Percentiles rank a stretch among this genome's conserved stretches.
Evolutionary conservation across 1,140 invertebrate genomes (phyloP).

Genomic region (Nomia melanderi): DNA sequence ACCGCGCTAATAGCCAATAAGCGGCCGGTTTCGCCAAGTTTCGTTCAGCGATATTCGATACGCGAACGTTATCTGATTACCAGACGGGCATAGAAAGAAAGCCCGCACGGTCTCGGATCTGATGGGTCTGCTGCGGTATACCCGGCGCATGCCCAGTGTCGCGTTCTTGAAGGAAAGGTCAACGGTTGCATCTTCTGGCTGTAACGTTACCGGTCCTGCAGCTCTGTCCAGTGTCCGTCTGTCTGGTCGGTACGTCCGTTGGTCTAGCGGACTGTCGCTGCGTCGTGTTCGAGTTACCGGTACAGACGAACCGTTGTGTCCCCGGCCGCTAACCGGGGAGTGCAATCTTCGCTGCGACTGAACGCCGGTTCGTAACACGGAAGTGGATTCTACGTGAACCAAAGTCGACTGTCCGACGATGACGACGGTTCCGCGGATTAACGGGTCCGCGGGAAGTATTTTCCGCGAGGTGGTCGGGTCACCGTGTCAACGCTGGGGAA

Average conservation of each 20-base stretch:
- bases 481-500: background rate
- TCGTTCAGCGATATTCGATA: slow-evolving; percentile 45
- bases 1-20: background rate
- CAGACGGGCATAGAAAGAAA: slow-evolving; percentile 11
- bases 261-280: slow-evolving; percentile 58
- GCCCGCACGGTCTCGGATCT: slow-evolving; percentile 7
- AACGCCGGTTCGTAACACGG: slow-evolving; percentile 70
- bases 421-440: slow-evolving; percentile 64
- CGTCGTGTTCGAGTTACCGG: slow-evolving; percentile 64
- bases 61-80: slow-evolving; percentile 54
- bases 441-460: slow-evolving; percentile 61
- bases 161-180: slow-evolving; percentile 57
- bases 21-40: background rate
- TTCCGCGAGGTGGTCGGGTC: slow-evolving; percentile 49
- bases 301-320: slow-evolving; percentile 66
- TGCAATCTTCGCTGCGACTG: slow-evolving; percentile 50
- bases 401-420: slow-evolving; percentile 20
- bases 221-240: slow-evolving; percentile 20
- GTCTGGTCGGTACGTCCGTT: slow-evolving; percentile 52
- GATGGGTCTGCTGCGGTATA: slow-evolving; percentile 10
- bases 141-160: slow-evolving; percentile 9
- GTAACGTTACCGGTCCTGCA: slow-evolving; percentile 19
- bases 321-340: slow-evolving; percentile 47
- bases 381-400: slow-evolving; percentile 57
- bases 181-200: slow-evolving; percentile 50